These are phyloP conservation scores for Hylaeus anthracinus DNA, from an alignment of 1,140 invertebrate species.

Conservation along the genomic window DNA sequence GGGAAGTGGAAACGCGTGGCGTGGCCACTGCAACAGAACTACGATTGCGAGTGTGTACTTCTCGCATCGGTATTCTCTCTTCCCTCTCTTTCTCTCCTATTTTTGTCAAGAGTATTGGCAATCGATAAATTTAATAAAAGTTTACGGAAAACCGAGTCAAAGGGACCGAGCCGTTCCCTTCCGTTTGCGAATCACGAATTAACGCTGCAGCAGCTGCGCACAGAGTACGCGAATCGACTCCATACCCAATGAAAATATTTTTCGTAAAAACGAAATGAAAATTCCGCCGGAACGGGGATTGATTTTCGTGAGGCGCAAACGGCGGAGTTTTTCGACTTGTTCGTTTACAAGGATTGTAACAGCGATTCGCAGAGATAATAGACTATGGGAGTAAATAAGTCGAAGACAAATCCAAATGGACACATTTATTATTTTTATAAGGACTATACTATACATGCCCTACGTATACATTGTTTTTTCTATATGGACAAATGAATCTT, in stretches of 20 bases:
- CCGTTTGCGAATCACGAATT: not conserved
- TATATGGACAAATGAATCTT: too few species aligned
- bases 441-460: too few species aligned
- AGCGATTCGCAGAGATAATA: too few species aligned
- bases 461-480: too few species aligned
- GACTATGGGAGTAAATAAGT: too few species aligned
- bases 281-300: conserved; percentile 13
- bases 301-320: conserved; percentile 14
- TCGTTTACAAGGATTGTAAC: conserved; percentile 7
- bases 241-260: conserved; percentile 6
- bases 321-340: not conserved
- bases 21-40: not conserved
- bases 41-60: conserved; percentile 11
- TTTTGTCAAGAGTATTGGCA: conserved; percentile 25
- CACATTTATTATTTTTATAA: too few species aligned
- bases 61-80: not conserved
- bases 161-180: not conserved
- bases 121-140: conserved; percentile 60
- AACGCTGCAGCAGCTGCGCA: not conserved
- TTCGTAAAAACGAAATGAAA: conserved; percentile 10
- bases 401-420: too few species aligned
- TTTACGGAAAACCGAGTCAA: conserved; percentile 47
- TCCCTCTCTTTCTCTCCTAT: too few species aligned
- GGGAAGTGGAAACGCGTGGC: conserved; percentile 2
- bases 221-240: not conserved